Conservation (phyloP, 2,888 invertebrate genomes). For the Hemithea aestivaria region DNA sequence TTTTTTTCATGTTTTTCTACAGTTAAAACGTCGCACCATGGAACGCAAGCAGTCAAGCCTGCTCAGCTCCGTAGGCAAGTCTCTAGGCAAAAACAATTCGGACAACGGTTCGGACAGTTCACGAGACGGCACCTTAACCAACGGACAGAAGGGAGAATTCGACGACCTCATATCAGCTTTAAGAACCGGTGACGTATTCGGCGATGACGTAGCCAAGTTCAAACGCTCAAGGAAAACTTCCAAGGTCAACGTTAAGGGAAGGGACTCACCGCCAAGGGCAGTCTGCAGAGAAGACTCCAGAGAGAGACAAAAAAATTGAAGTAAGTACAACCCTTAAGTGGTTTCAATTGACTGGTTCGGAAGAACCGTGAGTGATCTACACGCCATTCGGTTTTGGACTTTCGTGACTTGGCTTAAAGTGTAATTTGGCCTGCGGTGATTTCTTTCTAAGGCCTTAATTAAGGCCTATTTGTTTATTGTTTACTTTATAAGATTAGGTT, state of each 20-base stretch:
- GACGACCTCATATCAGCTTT: constrained; percentile 97
- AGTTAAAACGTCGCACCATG: constrained; percentile 91
- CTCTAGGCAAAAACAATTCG: constrained; percentile 79
- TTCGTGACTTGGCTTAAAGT: no score
- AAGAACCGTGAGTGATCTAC: no score
- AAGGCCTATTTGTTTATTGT: no score
- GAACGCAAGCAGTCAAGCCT: constrained; percentile 91
- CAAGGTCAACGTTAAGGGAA: constrained; percentile 62
- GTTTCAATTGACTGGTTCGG: no score
- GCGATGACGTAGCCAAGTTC: constrained; percentile 96
- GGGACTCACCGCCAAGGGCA: constrained; percentile 67
- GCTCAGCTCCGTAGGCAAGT: constrained; percentile 85
- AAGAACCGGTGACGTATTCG: constrained; percentile 96
- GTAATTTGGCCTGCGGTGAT: no score
- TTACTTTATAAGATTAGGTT: no score
- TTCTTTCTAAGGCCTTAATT: no score
- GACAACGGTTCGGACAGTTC: constrained; percentile 72
- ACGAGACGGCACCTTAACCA: constrained; percentile 56
- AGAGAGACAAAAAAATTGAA: constrained; percentile 69
- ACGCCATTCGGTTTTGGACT: no score
- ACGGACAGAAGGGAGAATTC: constrained; percentile 90
- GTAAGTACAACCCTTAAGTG: background rate
- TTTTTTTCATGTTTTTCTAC: constrained; percentile 29
- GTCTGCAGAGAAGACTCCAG: constrained; percentile 69
- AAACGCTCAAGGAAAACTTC: constrained; percentile 69